These are phyloP conservation scores for Okapia johnstoni DNA, from an alignment of 2,113 vertebrate genomes.

Conservation along the genomic window DNA sequence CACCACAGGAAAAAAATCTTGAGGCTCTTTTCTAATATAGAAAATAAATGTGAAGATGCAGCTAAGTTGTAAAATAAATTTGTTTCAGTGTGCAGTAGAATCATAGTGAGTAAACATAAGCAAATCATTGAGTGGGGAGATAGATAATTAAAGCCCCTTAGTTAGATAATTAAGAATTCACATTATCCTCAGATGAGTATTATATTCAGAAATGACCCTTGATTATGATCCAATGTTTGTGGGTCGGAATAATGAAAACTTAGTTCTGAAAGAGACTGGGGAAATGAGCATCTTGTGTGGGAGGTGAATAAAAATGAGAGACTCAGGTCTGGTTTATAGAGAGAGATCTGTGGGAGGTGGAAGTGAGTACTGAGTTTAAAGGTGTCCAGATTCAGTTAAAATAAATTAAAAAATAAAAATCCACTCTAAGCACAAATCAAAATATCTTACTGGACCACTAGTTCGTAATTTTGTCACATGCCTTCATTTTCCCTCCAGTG, in stretches of 20 bases:
- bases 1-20: not conserved
- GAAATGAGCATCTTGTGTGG: not conserved
- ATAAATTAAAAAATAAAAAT: not conserved
- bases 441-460: not conserved
- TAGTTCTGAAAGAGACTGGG: not conserved
- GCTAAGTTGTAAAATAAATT: not conserved
- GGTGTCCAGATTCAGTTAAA: not conserved
- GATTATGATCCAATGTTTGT: not conserved
- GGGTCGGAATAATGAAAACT: not conserved
- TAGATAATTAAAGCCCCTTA: not conserved
- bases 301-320: not conserved
- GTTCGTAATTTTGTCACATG: not conserved
- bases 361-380: not conserved
- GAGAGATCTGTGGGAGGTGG: not conserved
- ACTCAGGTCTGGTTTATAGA: not conserved
- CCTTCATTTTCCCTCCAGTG: not conserved
- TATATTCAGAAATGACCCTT: not conserved
- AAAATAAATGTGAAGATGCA: not conserved
- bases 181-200: not conserved
- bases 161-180: not conserved
- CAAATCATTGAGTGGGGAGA: not conserved
- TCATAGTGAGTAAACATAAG: not conserved
- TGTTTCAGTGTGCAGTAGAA: not conserved
- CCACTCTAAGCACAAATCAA: not conserved
- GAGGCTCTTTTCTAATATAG: not conserved